These are phyloP conservation scores for Calidris pygmaea DNA, from an alignment of 2,113 vertebrate species.

Conservation along the genomic window DNA sequence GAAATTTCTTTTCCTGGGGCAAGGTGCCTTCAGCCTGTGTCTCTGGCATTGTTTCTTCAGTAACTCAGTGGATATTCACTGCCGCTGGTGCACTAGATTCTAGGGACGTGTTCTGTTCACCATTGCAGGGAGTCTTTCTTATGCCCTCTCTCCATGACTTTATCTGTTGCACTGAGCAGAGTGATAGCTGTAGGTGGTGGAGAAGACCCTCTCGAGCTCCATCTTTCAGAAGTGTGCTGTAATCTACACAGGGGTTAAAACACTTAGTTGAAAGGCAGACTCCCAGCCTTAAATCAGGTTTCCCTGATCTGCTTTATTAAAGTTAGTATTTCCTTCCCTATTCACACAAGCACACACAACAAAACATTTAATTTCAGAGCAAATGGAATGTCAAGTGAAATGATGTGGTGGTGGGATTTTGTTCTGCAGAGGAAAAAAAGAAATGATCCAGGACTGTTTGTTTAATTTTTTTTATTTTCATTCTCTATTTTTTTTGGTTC, in stretches of 20 bases:
- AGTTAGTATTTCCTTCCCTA: neutral
- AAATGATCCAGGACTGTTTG: neutral
- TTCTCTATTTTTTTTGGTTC: neutral
- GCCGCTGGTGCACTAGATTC: neutral
- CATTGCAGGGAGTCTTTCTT: neutral
- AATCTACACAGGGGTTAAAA: neutral
- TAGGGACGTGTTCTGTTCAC: accelerated
- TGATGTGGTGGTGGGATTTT: neutral
- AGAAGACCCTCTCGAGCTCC: too few species aligned
- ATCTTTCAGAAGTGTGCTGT: neutral
- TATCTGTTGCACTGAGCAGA: neutral
- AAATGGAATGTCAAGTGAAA: slow-evolving; percentile 24
- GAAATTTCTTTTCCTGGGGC: neutral
- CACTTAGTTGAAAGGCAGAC: neutral
- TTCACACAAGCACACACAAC: neutral
- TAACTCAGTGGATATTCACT: neutral
- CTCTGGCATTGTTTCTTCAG: neutral
- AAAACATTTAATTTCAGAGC: slow-evolving; percentile 16
- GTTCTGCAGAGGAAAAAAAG: neutral
- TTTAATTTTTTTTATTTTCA: neutral
- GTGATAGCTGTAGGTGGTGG: neutral
- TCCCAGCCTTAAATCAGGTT: neutral
- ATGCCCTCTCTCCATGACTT: neutral
- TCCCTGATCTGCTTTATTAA: neutral
- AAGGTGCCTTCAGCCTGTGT: neutral